Conservation (phyloP, 2,888 invertebrate species). For the Bibio marci region DNA sequence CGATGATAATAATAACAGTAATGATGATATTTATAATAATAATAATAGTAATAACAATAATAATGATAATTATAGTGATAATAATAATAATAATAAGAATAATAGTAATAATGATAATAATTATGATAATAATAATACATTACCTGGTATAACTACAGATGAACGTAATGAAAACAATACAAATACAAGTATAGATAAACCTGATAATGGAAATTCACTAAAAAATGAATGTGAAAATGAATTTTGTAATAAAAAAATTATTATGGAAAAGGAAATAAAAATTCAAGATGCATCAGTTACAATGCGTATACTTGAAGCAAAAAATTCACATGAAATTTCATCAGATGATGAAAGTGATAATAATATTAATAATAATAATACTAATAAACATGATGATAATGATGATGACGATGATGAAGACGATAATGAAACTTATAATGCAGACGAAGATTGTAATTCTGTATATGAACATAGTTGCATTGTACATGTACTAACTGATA, state of each 20-base stretch:
- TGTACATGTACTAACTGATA: conserved; percentile 42
- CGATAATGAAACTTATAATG: conserved; percentile 16
- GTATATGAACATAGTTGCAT: conserved; percentile 25
- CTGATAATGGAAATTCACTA: background rate
- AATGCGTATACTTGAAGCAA: conserved; percentile 57
- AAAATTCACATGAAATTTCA: background rate
- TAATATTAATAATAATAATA: conserved; percentile 11
- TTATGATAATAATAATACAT: background rate
- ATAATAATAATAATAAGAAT: too few relatives aligned
- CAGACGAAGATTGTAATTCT: background rate
- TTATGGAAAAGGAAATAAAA: conserved; percentile 69
- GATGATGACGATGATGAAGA: conserved; percentile 12
- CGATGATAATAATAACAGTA: too few relatives aligned
- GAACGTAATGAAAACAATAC: background rate
- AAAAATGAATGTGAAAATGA: conserved; percentile 24
- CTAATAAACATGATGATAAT: conserved; percentile 24
- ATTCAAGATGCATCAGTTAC: conserved; percentile 66
- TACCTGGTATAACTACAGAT: too few relatives aligned
- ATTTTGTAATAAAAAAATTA: too few relatives aligned
- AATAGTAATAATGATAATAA: background rate
- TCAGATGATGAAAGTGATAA: conserved; percentile 2
- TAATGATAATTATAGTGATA: too few relatives aligned
- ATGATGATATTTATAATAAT: too few relatives aligned
- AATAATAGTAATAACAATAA: too few relatives aligned
- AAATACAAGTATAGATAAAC: background rate